Conservation (phyloP, 2,797 vertebrate species). For the Enteromius viviparus region DNA sequence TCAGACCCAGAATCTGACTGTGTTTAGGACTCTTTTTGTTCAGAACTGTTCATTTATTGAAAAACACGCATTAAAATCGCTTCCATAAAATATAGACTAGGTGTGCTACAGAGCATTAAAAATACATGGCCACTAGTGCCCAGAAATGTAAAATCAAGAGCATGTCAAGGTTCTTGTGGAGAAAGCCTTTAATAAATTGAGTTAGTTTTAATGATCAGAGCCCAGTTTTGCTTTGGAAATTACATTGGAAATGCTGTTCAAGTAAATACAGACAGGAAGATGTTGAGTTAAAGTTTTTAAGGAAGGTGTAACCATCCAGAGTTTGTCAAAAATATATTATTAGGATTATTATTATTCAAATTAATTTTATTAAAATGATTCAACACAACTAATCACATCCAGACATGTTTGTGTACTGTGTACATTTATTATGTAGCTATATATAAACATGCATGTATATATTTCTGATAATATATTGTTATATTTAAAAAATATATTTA, state of each 20-base stretch:
- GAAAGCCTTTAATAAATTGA: background rate
- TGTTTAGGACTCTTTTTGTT: background rate
- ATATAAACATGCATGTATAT: no score
- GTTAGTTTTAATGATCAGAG: background rate
- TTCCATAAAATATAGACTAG: background rate
- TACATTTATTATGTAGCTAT: no score
- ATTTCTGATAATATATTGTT: no score
- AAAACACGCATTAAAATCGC: background rate
- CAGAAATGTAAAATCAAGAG: background rate
- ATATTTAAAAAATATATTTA: no score
- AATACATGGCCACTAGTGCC: background rate
- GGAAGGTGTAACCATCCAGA: background rate
- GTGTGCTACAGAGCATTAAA: slow-evolving; percentile 2
- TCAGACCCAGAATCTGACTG: slow-evolving; percentile 1
- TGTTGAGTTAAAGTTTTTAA: background rate
- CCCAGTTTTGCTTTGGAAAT: background rate
- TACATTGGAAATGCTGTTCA: background rate
- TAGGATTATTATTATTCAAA: background rate
- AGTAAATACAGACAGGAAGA: background rate
- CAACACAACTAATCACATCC: no score
- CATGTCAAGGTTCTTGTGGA: no score
- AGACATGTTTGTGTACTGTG: no score
- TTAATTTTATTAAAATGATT: no score
- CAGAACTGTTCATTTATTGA: background rate
- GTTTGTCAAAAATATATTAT: background rate